Evolutionary conservation across 2,797 vertebrate genomes (phyloP), one percentile per base, ranked within the genome.

Genomic region (Acipenser oxyrinchus): DNA sequence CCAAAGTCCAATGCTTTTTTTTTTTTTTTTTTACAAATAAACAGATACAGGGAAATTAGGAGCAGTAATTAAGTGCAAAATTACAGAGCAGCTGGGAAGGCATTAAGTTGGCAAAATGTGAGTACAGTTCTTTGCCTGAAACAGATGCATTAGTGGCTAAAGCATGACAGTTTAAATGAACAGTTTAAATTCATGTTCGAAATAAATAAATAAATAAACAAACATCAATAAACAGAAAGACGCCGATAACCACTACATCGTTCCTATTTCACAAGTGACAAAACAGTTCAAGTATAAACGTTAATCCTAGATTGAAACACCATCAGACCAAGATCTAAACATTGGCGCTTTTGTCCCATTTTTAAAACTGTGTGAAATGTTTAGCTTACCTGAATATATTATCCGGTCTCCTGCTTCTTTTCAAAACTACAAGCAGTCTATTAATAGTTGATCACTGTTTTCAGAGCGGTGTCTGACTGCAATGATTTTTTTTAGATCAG

Each of bases 81-180:
- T 79, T 77, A 86, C 65, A 83, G 82, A 88, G 77, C 86, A 89
- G 85, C 87, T 90, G 87, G 86, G 79, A 77, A 81, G 82, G 83
- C 84, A 88, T 86, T 83, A 88, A 88, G 81, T 88, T 89, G 85
- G 83, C 86, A 87, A 88, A 87, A 89, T 74, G 71, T 83, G 82
- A 88, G 87, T 85, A 84, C 82, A 88, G 85, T 89, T 88, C 82
- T 87, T 77, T 81, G 87, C 84, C 82, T 83, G 80, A 89, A 88
- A 83, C 82, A 89, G 87, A 88, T 89, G 85, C 82, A 80, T 60
- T 83, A 88, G 84, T 88, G 49, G 52, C 63, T 65, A 62, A 48
- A 66, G 60, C 63, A 61, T 62, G 51, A 6, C 59, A 48, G 62
- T 50, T n/a, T n/a, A n/a, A n/a, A 49, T 7, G 55, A 58, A 11